Conservation (phyloP, 2,888 invertebrate species). For the Scaptomyza reducta region DNA sequence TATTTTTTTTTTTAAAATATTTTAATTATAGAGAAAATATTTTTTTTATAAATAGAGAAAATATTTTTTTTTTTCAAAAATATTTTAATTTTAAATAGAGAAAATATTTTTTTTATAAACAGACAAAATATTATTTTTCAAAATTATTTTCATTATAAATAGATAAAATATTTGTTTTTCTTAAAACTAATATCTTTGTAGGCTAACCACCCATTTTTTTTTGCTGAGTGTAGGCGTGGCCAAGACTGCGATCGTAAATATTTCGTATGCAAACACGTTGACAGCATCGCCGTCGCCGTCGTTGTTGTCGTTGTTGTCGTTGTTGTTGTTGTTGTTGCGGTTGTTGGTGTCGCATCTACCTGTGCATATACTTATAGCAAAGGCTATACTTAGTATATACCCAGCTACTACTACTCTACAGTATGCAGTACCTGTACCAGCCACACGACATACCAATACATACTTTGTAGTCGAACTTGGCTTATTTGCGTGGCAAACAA, state of each 20-base stretch:
- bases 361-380: constrained; percentile 39
- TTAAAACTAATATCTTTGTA: neutral
- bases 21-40: too few relatives aligned
- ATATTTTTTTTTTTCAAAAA: too few relatives aligned
- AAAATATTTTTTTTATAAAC: too few relatives aligned
- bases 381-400: constrained; percentile 25
- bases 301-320: neutral
- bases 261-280: constrained; percentile 72
- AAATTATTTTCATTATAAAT: too few relatives aligned
- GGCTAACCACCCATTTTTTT: neutral
- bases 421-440: constrained; percentile 14
- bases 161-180: neutral
- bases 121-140: too few relatives aligned
- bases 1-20: too few relatives aligned
- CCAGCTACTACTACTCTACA: neutral
- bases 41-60: too few relatives aligned
- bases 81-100: too few relatives aligned
- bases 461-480: constrained; percentile 53
- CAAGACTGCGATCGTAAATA: constrained; percentile 59
- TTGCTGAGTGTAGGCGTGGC: constrained; percentile 32
- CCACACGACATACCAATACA: constrained; percentile 46
- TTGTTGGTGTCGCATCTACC: constrained; percentile 14
- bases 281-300: constrained; percentile 6
- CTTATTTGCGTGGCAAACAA: constrained; percentile 73
- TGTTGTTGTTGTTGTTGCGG: neutral